Evolutionary conservation across 2,113 vertebrate species (phyloP).

Genomic region (Nyctereutes procyonoides): DNA sequence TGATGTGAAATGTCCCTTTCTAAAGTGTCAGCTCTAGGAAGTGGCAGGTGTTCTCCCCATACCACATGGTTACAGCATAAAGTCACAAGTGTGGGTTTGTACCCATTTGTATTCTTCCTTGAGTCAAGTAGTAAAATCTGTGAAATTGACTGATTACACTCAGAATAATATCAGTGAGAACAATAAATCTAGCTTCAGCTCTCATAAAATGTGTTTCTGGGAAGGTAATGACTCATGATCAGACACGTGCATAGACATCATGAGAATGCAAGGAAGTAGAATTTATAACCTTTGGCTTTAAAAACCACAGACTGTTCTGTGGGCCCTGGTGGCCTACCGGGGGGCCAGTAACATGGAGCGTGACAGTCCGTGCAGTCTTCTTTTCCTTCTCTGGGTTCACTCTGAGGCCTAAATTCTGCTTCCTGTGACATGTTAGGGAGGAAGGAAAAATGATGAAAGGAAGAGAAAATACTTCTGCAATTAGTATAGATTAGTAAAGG

Average conservation of each 20-base stretch:
- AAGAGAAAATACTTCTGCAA: background rate
- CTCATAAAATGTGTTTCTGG: conserved; percentile 69
- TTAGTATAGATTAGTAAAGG: too few species aligned
- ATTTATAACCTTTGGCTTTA: conserved; percentile 70
- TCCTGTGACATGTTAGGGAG: background rate
- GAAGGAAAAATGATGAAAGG: background rate
- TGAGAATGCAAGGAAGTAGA: background rate
- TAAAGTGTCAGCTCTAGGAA: background rate
- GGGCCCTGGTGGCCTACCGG: conserved; percentile 35
- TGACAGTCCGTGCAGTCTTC: background rate
- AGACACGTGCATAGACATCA: background rate
- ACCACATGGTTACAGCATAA: background rate
- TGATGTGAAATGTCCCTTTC: background rate
- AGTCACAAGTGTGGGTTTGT: background rate
- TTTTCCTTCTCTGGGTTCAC: background rate
- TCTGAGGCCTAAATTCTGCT: background rate
- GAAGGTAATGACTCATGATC: conserved; percentile 61
- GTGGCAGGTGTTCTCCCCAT: accelerated
- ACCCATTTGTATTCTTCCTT: conserved; percentile 33
- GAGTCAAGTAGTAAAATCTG: conserved; percentile 62
- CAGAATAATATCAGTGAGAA: conserved; percentile 58
- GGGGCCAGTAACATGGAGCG: background rate
- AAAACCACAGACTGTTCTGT: conserved; percentile 5
- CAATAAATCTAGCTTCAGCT: conserved; percentile 46
- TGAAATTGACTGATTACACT: conserved; percentile 57